phyloP scores from a whole-genome alignment of 2,797 vertebrate genomes.

The Cuniculus paca region DNA sequence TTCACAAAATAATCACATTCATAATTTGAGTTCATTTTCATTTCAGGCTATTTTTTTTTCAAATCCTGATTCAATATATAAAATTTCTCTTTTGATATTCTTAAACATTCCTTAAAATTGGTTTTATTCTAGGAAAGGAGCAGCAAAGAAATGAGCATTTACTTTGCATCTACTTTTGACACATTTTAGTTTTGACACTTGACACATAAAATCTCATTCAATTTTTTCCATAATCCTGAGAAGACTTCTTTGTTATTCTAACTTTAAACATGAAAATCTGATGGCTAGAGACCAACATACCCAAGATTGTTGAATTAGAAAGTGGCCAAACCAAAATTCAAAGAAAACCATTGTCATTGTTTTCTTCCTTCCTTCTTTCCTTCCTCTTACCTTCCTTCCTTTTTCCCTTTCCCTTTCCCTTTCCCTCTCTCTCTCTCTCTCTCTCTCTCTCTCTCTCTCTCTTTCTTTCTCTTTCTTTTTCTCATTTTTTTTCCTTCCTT shows the following conservation, averaged over 20 bases:
- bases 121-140: conserved; percentile 46
- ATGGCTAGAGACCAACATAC: conserved; percentile 3
- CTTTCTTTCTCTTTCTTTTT: accelerated
- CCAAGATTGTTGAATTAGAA: conserved; percentile 55
- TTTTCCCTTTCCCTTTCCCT: no score
- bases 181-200: conserved; percentile 34
- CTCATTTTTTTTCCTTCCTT: background rate
- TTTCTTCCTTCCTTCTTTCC: background rate
- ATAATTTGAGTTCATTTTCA: conserved; percentile 57
- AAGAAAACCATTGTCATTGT: conserved; percentile 7
- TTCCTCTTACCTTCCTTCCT: background rate
- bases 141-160: conserved; percentile 26
- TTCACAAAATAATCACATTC: conserved; percentile 61
- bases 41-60: conserved; percentile 55
- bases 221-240: conserved; percentile 32
- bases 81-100: conserved; percentile 51
- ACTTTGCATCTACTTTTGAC: conserved; percentile 66
- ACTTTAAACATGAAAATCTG: conserved; percentile 59
- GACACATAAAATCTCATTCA: conserved; percentile 27
- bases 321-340: conserved; percentile 54
- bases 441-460: background rate
- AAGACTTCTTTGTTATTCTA: conserved; percentile 47
- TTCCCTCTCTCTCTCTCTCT: accelerated
- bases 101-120: conserved; percentile 46
- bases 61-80: conserved; percentile 32